Evolutionary conservation across 2,888 invertebrate genomes (phyloP).

Genomic region (Panorpa germanica): DNA sequence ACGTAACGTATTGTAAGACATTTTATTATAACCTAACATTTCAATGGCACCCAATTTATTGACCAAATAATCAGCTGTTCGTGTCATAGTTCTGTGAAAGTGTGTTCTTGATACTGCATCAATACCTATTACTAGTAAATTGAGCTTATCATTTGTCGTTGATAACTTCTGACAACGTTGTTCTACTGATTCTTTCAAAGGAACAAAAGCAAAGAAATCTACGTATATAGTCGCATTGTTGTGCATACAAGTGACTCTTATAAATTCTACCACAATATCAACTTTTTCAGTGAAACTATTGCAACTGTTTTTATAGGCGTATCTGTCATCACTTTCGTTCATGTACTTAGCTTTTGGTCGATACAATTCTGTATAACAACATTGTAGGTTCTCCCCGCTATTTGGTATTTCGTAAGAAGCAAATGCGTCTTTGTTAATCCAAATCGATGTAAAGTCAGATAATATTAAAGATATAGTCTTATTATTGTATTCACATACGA

Average conservation of each 20-base stretch:
- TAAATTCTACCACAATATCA: constrained; percentile 39
- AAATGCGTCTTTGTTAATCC: constrained; percentile 17
- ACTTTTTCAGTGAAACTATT: constrained; percentile 26
- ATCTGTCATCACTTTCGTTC: constrained; percentile 27
- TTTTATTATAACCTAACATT: constrained; percentile 78
- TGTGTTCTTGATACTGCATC: constrained; percentile 76
- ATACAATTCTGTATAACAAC: constrained; percentile 41
- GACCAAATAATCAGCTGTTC: constrained; percentile 37
- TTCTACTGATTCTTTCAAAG: constrained; percentile 20
- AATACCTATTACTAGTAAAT: constrained; percentile 63
- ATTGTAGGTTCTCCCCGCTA: too few relatives aligned
- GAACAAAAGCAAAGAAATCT: constrained; percentile 49
- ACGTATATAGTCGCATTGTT: constrained; percentile 31
- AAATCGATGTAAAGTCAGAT: constrained; percentile 16
- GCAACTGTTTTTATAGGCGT: constrained; percentile 30
- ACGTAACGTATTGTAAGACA: constrained; percentile 87
- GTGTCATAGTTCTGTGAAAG: constrained; percentile 67
- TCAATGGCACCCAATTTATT: constrained; percentile 45
- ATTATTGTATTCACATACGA: constrained; percentile 15
- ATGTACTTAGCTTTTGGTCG: constrained; percentile 28
- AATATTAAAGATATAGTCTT: constrained; percentile 18
- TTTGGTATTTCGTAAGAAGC: too few relatives aligned
- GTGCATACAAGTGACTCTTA: constrained; percentile 41
- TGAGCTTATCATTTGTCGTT: too few relatives aligned
- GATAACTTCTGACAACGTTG: too few relatives aligned